phyloP scores from a whole-genome alignment of 2,888 invertebrate genomes.

The Macroteleia sp. region DNA sequence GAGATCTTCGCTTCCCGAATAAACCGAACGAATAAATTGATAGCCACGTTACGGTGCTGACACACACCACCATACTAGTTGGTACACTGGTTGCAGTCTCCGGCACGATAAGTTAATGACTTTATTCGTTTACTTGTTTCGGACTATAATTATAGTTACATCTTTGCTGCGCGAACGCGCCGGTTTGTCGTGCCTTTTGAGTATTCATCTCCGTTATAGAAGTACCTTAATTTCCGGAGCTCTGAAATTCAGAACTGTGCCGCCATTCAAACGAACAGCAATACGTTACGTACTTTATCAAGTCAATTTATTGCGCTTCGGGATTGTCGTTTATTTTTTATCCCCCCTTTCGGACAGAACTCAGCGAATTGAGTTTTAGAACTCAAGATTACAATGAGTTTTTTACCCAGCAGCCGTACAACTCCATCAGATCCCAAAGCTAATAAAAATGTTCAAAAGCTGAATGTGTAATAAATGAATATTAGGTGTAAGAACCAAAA shows the following conservation, averaged over 20 bases:
- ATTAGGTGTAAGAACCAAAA: too few relatives aligned
- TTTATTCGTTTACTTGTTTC: conserved; percentile 57
- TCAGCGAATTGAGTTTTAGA: too few relatives aligned
- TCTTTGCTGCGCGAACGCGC: conserved; percentile 39
- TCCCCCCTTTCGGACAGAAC: too few relatives aligned
- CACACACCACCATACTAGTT: neutral
- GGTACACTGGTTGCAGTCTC: conserved; percentile 27
- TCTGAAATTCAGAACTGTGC: conserved; percentile 56
- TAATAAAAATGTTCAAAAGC: too few relatives aligned
- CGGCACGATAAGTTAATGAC: conserved; percentile 64
- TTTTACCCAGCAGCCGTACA: too few relatives aligned
- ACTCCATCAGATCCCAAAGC: too few relatives aligned
- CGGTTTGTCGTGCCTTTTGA: conserved; percentile 55
- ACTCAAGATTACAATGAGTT: too few relatives aligned
- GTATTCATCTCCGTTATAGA: conserved; percentile 62
- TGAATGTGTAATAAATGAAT: too few relatives aligned
- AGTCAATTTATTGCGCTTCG: conserved; percentile 55
- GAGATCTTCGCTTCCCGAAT: conserved; percentile 48
- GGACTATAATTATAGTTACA: conserved; percentile 60
- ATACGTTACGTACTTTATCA: conserved; percentile 56
- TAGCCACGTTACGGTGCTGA: conserved; percentile 63
- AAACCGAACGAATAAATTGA: conserved; percentile 76
- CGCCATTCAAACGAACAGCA: conserved; percentile 57
- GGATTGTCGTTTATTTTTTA: conserved; percentile 25
- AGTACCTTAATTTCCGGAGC: conserved; percentile 65